phyloP scores from a whole-genome alignment of 2,888 invertebrate genomes.

The Cheilosia soror region DNA sequence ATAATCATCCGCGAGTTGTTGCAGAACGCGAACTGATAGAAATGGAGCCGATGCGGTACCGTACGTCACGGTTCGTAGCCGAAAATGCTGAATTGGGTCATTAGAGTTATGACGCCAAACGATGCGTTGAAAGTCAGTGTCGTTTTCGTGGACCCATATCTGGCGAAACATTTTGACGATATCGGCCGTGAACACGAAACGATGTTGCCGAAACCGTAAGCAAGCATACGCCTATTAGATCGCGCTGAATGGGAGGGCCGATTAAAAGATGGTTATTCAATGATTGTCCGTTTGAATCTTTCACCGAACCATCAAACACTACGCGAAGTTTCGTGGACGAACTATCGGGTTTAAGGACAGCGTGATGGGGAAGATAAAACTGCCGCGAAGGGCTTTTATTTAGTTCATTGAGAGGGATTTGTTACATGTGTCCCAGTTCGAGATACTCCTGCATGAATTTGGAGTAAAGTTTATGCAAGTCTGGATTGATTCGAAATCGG shows the following conservation, averaged over 20 bases:
- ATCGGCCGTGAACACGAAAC: conserved; percentile 26
- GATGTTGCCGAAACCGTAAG: conserved; percentile 66
- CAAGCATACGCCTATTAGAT: conserved; percentile 65
- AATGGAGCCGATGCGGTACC: conserved; percentile 51
- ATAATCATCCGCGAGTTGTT: conserved; percentile 7
- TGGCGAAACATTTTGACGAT: conserved; percentile 55
- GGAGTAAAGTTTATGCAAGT: conserved; percentile 13
- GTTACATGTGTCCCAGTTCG: conserved; percentile 29
- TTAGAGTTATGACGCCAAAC: conserved; percentile 48
- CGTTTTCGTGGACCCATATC: conserved; percentile 56
- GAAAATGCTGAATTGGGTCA: conserved; percentile 35
- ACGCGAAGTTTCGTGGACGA: conserved; percentile 50
- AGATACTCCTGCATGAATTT: conserved; percentile 47
- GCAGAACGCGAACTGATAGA: conserved; percentile 16
- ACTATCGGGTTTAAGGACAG: conserved; percentile 66
- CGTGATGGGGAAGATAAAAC: conserved; percentile 74
- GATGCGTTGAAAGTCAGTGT: conserved; percentile 26
- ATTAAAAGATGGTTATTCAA: conserved; percentile 47
- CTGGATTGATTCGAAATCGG: conserved; percentile 13
- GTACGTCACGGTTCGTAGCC: conserved; percentile 28
- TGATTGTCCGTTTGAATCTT: conserved; percentile 40
- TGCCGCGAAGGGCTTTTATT: neutral
- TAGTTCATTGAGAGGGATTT: conserved; percentile 2
- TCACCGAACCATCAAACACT: conserved; percentile 59
- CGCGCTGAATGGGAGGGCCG: conserved; percentile 52